phyloP scores from a whole-genome alignment of 2,113 vertebrate species.

The Australoheros scitulus region DNA sequence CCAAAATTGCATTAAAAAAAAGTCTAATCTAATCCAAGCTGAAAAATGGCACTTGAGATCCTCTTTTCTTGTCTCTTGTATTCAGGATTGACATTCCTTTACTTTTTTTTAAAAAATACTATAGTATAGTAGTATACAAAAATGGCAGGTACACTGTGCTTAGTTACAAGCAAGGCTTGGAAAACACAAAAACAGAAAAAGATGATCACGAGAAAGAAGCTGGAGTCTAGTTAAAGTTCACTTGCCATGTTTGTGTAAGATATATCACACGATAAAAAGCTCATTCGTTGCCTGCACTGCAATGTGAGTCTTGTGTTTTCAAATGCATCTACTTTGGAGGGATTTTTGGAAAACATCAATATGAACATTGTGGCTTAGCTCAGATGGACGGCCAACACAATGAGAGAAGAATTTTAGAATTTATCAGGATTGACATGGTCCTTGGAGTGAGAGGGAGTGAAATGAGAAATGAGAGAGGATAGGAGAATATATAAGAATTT shows the following conservation, averaged over 20 bases:
- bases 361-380: constrained; percentile 23
- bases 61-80: not conserved
- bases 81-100: constrained; percentile 1
- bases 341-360: constrained; percentile 41
- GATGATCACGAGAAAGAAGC: not conserved
- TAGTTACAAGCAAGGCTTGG: constrained; percentile 9
- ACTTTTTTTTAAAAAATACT: not conserved
- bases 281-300: constrained; percentile 29
- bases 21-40: not conserved
- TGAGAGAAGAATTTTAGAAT: constrained; percentile 37
- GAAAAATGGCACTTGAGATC: not conserved
- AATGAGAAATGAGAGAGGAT: not conserved
- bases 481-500: constrained; percentile 27
- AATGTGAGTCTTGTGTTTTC: constrained; percentile 40
- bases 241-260: constrained; percentile 55
- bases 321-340: constrained; percentile 50
- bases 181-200: constrained; percentile 12
- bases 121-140: not conserved
- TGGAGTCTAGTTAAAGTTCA: constrained; percentile 43
- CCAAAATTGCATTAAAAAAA: constrained; percentile 8
- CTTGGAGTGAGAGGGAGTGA: constrained; percentile 8
- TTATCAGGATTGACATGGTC: constrained; percentile 41
- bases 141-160: constrained; percentile 25
- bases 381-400: constrained; percentile 20
- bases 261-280: constrained; percentile 62